These are phyloP conservation scores for Charadrius vociferus DNA, from an alignment of 2,113 vertebrate genomes.

Conservation along the genomic window DNA sequence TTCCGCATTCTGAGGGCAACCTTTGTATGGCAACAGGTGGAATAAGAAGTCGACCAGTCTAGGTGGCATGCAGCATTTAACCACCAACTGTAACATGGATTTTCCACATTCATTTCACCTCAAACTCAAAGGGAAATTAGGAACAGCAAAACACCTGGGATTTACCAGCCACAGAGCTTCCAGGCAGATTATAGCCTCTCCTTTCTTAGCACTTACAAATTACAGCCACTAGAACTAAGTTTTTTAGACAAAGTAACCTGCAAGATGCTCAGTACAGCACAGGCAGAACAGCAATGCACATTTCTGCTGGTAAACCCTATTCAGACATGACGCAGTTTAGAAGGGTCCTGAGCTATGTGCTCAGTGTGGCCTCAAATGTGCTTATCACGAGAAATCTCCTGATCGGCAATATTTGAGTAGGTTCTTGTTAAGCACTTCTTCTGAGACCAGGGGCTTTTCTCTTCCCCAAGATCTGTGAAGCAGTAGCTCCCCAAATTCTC, in stretches of 20 bases:
- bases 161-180: background rate
- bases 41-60: background rate
- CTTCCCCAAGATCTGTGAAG: background rate
- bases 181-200: background rate
- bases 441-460: background rate
- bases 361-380: background rate
- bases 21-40: background rate
- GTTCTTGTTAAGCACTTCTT: background rate
- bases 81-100: background rate
- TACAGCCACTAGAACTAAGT: background rate
- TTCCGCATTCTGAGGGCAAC: background rate
- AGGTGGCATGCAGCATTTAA: background rate
- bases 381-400: background rate
- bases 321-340: background rate
- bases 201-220: background rate
- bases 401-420: background rate
- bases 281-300: background rate
- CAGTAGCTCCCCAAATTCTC: background rate
- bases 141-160: background rate
- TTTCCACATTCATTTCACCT: background rate
- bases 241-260: background rate
- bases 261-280: background rate
- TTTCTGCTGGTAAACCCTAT: background rate
- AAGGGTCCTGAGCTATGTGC: background rate
- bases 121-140: background rate